phyloP scores from a whole-genome alignment of 2,113 vertebrate species.

The Mirounga angustirostris region DNA sequence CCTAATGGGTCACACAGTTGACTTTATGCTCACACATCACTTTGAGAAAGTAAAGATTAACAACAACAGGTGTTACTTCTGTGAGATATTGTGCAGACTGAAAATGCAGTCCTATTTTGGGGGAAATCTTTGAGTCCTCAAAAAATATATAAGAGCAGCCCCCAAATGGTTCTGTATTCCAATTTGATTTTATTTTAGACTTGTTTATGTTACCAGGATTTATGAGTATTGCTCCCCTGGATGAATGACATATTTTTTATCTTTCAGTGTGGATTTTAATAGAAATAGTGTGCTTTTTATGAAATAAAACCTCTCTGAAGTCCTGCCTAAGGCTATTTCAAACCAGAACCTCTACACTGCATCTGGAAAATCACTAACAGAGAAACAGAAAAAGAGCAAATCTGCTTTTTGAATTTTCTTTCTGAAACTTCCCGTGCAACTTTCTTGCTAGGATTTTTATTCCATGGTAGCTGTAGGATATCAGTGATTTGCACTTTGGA shows the following conservation, averaged over 20 bases:
- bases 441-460: conserved; percentile 74
- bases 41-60: conserved; percentile 35
- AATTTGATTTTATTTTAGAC: conserved; percentile 53
- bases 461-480: conserved; percentile 60
- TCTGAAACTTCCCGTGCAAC: conserved; percentile 74
- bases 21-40: neutral
- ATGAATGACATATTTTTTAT: neutral
- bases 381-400: conserved; percentile 48
- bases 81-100: neutral
- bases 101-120: neutral
- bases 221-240: conserved; percentile 44
- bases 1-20: neutral
- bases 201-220: neutral
- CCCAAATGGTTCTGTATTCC: neutral
- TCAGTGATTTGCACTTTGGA: conserved; percentile 79
- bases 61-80: neutral
- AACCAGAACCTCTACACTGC: neutral
- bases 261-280: conserved; percentile 4
- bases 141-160: conserved; percentile 51
- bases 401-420: conserved; percentile 80
- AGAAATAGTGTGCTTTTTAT: conserved; percentile 3
- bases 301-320: conserved; percentile 46
- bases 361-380: conserved; percentile 80
- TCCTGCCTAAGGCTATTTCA: neutral
- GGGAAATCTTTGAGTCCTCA: conserved; percentile 61